phyloP scores from a whole-genome alignment of 1,140 invertebrate species.

The Ips typographus region DNA sequence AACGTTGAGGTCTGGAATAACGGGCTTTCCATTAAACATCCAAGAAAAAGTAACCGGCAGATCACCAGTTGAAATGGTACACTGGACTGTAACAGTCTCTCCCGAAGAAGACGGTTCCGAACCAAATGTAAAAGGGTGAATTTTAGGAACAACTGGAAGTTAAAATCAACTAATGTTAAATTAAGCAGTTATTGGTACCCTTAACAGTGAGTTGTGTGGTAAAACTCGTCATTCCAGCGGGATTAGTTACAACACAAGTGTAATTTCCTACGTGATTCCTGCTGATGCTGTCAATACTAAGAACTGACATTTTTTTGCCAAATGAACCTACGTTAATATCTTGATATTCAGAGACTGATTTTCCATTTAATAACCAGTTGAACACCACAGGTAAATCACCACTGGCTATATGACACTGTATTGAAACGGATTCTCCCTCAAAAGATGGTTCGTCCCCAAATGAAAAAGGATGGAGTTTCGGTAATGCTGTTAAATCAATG shows the following conservation, averaged over 20 bases:
- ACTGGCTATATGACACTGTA: conserved; percentile 42
- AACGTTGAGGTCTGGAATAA: conserved; percentile 61
- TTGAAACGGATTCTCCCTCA: conserved; percentile 49
- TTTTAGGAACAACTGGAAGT: conserved; percentile 56
- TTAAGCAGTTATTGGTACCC: conserved; percentile 53
- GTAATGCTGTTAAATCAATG: conserved; percentile 44
- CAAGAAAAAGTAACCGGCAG: conserved; percentile 62
- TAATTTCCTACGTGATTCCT: conserved; percentile 75
- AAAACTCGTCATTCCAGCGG: conserved; percentile 67
- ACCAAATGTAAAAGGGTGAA: conserved; percentile 67
- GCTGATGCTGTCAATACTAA: conserved; percentile 68
- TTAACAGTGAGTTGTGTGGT: conserved; percentile 70
- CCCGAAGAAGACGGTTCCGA: conserved; percentile 56
- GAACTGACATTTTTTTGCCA: conserved; percentile 68
- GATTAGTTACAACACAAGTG: conserved; percentile 70
- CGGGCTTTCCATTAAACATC: conserved; percentile 62
- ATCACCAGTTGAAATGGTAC: conserved; percentile 46
- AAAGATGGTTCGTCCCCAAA: conserved; percentile 60
- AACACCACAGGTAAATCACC: conserved; percentile 56
- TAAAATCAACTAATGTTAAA: conserved; percentile 5
- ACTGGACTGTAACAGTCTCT: conserved; percentile 47
- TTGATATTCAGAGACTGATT: conserved; percentile 48
- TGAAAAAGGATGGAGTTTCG: conserved; percentile 68
- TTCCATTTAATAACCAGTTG: conserved; percentile 63
- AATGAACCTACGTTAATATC: conserved; percentile 55